Base-by-base conservation (phyloP, 2,888 invertebrate genomes). In the Caenorhabditis sp. region DNA sequence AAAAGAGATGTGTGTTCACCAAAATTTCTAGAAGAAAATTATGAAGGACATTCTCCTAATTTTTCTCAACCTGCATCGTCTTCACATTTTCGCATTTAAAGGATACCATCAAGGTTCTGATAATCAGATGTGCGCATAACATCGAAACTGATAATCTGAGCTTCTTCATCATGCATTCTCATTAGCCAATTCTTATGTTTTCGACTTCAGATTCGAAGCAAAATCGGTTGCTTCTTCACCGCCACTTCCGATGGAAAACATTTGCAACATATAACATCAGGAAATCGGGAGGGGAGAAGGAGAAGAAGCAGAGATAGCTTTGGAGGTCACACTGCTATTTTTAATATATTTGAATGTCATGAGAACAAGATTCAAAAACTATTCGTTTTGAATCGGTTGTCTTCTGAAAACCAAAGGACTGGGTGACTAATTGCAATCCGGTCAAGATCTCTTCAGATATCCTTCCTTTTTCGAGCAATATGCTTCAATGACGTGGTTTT, bases 271-370 rank as follows among this genome's bases (percentile, higher is more conserved):
- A 26, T 38, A 26, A 28, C 19, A n/a, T 31, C 19, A 35, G 31
- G 26, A 41, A 51, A 66, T 22, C 44, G 19, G 35, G 35, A 10
- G 35, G 7, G 14, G 10, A 35, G 22, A 10, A 41, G 4, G 2
- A 51, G 63, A 31, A 66, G 51, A 66, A 66, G 49, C 49, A 51
- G 12, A 28, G 51, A 54, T 68, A 38, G 68, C 14, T 49, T 68
- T 68, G 38, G 38, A 68, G 68, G 68, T 54, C 68, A 68, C 19
- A 51, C 35, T 19, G 44, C 10, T 16, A 22, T n/a, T 68, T 35
- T 19, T 51, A 54, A 68, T 38, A 35, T 66, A 49, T 54, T 12
- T 10, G 14, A 54, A 26, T 54, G 26, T 14, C 51, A 19, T 7
- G n/a, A 19, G 51, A 51, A 51, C 54, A 54, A 54, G 26, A 26